Conservation (phyloP, 2,888 invertebrate species). For the Phytoseiulus persimilis region DNA sequence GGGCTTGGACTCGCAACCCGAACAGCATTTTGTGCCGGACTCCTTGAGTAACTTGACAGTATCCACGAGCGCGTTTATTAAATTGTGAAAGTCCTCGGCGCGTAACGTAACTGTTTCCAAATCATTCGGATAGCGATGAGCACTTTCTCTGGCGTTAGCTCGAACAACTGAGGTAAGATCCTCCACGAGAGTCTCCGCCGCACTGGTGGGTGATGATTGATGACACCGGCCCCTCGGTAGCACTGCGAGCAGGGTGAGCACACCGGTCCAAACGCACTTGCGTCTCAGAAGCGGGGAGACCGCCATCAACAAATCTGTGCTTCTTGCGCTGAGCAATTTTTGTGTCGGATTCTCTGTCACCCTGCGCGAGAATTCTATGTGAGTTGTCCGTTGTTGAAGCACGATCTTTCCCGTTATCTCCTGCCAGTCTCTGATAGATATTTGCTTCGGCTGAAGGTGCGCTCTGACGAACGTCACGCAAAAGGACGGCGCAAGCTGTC, state of each 20-base stretch:
- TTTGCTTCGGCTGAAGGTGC: not conserved
- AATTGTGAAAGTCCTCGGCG: not conserved
- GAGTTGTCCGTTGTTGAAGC: not conserved
- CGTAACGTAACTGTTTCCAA: not conserved
- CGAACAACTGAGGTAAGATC: not conserved
- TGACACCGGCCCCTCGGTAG: not conserved
- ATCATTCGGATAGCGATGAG: not conserved
- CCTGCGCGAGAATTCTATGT: not conserved
- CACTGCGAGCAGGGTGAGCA: not conserved
- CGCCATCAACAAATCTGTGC: not conserved
- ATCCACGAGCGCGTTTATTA: constrained; percentile 17
- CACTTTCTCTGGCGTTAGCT: not conserved
- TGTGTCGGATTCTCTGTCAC: not conserved
- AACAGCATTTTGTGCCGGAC: constrained; percentile 24
- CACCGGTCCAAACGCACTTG: not conserved
- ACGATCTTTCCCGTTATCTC: not conserved
- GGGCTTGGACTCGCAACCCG: constrained; percentile 20
- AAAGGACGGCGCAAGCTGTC: not conserved
- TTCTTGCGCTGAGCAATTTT: not conserved
- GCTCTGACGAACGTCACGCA: not conserved
- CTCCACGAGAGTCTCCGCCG: not conserved
- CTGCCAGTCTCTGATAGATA: not conserved
- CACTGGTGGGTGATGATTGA: not conserved
- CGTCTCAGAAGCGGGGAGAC: not conserved
- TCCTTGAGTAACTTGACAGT: constrained; percentile 8